Conservation (phyloP, 2,888 invertebrate genomes). For the Osmoderma eremita region DNA sequence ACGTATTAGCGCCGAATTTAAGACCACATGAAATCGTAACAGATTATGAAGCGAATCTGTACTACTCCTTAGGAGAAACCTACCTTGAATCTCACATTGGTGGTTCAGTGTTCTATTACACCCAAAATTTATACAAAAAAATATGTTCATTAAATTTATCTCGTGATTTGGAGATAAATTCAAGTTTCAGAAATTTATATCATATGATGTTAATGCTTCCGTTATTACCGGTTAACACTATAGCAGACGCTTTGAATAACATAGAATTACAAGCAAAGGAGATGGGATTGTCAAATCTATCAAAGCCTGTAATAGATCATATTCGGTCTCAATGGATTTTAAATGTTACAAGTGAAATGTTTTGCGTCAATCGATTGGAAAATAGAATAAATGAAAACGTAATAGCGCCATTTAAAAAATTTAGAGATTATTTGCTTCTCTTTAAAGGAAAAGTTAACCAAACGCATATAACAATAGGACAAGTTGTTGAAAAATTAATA, state of each 20-base stretch:
- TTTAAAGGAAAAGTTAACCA: slow-evolving; percentile 55
- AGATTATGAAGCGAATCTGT: slow-evolving; percentile 59
- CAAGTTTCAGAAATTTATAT: slow-evolving; percentile 58
- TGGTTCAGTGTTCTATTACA: slow-evolving; percentile 60
- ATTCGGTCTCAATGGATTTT: slow-evolving; percentile 57
- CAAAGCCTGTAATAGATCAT: slow-evolving; percentile 55
- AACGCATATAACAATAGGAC: slow-evolving; percentile 50
- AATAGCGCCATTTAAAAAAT: slow-evolving; percentile 60
- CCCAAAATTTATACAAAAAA: slow-evolving; percentile 61
- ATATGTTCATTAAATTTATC: slow-evolving; percentile 57
- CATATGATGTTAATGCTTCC: slow-evolving; percentile 62
- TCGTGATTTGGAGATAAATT: slow-evolving; percentile 57
- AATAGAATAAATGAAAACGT: slow-evolving; percentile 61
- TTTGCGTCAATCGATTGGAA: slow-evolving; percentile 60
- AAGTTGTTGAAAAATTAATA: slow-evolving; percentile 58
- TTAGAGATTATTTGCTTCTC: slow-evolving; percentile 57
- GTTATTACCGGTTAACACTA: slow-evolving; percentile 60
- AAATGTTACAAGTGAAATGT: slow-evolving; percentile 59
- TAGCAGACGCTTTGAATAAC: slow-evolving; percentile 58
- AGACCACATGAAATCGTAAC: slow-evolving; percentile 60
- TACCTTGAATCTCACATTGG: slow-evolving; percentile 59
- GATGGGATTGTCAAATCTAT: slow-evolving; percentile 50
- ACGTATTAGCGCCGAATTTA: slow-evolving; percentile 55
- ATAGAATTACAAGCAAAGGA: slow-evolving; percentile 57
- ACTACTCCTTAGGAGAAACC: slow-evolving; percentile 59